Evolutionary conservation across 2,113 vertebrate genomes (phyloP).

Genomic region (Irena cyanogastra): DNA sequence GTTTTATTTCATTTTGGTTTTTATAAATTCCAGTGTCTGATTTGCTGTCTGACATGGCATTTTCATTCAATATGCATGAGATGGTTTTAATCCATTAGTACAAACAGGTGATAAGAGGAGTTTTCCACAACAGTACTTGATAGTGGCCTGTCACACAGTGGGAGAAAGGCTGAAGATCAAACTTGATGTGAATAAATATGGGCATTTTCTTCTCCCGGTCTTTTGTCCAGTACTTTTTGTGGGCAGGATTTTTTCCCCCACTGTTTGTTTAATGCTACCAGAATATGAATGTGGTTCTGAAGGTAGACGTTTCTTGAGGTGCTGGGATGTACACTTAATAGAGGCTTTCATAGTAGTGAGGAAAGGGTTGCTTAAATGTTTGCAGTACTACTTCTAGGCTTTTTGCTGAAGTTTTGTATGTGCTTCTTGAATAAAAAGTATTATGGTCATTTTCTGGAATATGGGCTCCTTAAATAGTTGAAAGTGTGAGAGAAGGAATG

Average conservation of each 20-base stretch:
- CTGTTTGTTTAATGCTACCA: not conserved
- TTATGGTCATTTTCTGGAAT: not conserved
- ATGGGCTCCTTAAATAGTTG: not conserved
- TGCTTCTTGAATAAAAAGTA: not conserved
- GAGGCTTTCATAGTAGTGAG: not conserved
- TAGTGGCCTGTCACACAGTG: not conserved
- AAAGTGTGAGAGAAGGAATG: not conserved
- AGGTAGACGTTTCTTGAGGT: not conserved
- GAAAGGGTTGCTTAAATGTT: not conserved
- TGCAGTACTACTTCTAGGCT: not conserved
- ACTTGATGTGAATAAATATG: not conserved
- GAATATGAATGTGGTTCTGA: not conserved
- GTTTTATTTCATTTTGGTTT: not conserved
- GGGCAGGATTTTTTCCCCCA: not conserved
- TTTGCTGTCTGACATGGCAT: not conserved
- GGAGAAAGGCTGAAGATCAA: not conserved
- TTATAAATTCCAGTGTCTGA: not conserved
- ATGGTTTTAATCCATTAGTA: not conserved
- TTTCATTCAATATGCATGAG: not conserved
- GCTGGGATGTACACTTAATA: not conserved
- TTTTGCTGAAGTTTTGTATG: not conserved
- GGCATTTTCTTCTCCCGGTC: not conserved
- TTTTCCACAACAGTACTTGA: not conserved
- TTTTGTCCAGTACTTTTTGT: not conserved
- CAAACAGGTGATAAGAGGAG: not conserved